phyloP scores from a whole-genome alignment of 2,888 invertebrate species.

The Drosophila quinaria region DNA sequence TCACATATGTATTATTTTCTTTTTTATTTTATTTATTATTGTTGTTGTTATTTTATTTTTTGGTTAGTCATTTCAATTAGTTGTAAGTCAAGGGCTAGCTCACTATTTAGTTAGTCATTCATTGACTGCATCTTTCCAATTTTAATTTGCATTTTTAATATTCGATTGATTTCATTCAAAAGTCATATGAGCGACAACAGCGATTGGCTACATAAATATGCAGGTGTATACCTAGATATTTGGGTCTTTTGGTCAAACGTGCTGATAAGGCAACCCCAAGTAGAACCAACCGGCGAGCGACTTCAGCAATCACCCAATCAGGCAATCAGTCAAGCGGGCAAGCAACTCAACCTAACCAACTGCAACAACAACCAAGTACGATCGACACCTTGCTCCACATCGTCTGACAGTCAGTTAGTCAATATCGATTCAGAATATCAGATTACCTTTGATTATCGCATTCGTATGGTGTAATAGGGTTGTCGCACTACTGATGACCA shows the following conservation, averaged over 20 bases:
- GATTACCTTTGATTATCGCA: constrained; percentile 52
- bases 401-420: constrained; percentile 13
- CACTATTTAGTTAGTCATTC: constrained; percentile 26
- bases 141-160: constrained; percentile 13
- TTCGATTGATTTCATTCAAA: constrained; percentile 23
- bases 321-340: constrained; percentile 31
- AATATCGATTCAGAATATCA: constrained; percentile 50
- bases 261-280: constrained; percentile 41
- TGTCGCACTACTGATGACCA: constrained; percentile 19
- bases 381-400: constrained; percentile 38
- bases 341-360: constrained; percentile 1
- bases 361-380: constrained; percentile 5
- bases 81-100: not conserved
- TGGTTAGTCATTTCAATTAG: constrained; percentile 33
- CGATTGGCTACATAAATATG: constrained; percentile 29
- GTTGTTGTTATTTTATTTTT: not conserved
- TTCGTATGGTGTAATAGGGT: constrained; percentile 30
- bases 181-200: constrained; percentile 52
- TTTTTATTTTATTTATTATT: constrained; percentile 3
- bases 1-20: constrained; percentile 15
- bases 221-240: constrained; percentile 13
- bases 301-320: constrained; percentile 6
- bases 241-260: constrained; percentile 44
- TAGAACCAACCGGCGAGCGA: constrained; percentile 4
- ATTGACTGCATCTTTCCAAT: constrained; percentile 7